Conservation (phyloP, 2,113 vertebrate species). For the Xiphophorus couchianus region DNA sequence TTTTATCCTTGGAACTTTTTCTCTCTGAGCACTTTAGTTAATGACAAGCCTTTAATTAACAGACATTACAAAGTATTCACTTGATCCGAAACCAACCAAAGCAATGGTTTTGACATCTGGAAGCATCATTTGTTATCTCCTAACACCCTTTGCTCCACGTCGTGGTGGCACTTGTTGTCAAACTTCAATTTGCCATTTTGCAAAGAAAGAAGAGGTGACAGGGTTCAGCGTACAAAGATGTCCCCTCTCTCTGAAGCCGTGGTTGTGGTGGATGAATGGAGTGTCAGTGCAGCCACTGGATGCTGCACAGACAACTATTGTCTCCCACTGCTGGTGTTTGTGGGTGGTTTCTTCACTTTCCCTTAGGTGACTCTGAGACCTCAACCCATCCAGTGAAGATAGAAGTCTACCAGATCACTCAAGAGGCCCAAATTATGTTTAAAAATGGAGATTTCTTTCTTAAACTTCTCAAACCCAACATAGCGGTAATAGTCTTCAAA, state of each 20-base stretch:
- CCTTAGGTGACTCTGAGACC: constrained; percentile 44
- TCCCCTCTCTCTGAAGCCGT: constrained; percentile 63
- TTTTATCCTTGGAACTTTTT: neutral
- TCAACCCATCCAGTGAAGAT: constrained; percentile 15
- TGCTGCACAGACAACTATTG: constrained; percentile 72
- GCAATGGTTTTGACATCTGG: neutral
- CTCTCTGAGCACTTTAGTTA: neutral
- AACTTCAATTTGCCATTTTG: constrained; percentile 29
- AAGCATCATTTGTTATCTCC: neutral
- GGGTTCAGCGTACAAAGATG: constrained; percentile 74
- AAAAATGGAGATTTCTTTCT: neutral
- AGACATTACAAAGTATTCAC: neutral
- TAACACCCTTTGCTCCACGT: neutral
- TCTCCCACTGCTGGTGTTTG: constrained; percentile 54
- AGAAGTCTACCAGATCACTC: constrained; percentile 10
- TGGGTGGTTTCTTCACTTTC: constrained; percentile 47
- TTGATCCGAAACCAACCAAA: neutral
- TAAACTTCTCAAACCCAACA: neutral
- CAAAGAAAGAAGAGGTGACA: constrained; percentile 60
- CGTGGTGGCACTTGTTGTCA: neutral
- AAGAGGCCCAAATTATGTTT: neutral
- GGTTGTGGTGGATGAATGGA: constrained; percentile 70
- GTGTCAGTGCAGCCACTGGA: constrained; percentile 61
- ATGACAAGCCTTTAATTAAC: neutral
- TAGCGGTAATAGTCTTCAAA: constrained; percentile 1